phyloP scores from a whole-genome alignment of 2,797 vertebrate genomes.

The Hozukius guyotensis region DNA sequence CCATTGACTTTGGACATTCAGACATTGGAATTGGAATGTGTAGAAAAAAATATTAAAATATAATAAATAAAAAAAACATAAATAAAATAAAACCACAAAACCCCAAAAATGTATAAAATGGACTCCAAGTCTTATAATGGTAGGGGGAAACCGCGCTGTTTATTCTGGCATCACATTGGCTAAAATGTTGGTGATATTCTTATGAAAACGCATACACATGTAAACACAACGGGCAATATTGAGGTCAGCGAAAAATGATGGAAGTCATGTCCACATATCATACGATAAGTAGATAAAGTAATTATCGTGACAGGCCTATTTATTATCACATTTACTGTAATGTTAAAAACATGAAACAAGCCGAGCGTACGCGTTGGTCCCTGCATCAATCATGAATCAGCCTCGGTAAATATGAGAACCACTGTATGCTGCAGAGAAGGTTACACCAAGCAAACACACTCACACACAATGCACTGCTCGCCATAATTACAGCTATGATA shows the following conservation, averaged over 20 bases:
- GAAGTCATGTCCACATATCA: too few species aligned
- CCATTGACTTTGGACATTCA: background rate
- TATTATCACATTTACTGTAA: background rate
- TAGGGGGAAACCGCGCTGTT: background rate
- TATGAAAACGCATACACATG: too few species aligned
- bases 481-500: conserved; percentile 72
- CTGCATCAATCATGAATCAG: conserved; percentile 34
- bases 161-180: too few species aligned
- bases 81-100: background rate
- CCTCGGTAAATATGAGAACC: conserved; percentile 42
- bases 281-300: background rate
- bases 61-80: background rate
- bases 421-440: conserved; percentile 17
- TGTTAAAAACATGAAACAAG: conserved; percentile 26
- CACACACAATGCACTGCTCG: conserved; percentile 35
- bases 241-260: background rate
- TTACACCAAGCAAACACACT: conserved; percentile 24
- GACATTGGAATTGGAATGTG: background rate
- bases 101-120: background rate
- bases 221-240: background rate
- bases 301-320: background rate
- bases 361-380: background rate
- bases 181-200: too few species aligned
- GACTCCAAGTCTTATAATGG: background rate
- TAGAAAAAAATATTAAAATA: background rate